phyloP scores from a whole-genome alignment of 2,113 vertebrate species.

The Ictidomys tridecemlineatus region DNA sequence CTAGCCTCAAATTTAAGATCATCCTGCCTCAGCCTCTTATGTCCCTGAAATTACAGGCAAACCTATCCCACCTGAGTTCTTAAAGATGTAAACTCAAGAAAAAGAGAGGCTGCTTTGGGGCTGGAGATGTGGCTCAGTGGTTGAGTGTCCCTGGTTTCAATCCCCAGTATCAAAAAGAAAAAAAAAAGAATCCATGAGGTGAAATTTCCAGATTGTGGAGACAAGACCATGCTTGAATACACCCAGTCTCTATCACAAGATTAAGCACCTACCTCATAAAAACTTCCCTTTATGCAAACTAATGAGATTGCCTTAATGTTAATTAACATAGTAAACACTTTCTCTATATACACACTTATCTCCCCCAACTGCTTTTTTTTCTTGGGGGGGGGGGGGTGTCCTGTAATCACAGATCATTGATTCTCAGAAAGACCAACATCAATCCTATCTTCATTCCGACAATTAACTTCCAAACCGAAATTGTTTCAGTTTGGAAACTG shows the following conservation, averaged over 20 bases:
- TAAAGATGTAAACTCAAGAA: conserved; percentile 51
- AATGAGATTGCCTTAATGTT: conserved; percentile 18
- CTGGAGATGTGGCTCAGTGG: no score
- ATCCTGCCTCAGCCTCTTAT: no score
- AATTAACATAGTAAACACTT: conserved; percentile 71
- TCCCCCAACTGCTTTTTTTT: neutral
- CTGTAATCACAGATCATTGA: conserved; percentile 28
- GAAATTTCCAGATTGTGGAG: neutral
- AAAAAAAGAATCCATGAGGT: neutral
- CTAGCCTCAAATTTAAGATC: no score
- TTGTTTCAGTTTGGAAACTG: conserved; percentile 47
- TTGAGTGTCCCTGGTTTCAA: no score
- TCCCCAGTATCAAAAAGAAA: no score
- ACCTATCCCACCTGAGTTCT: neutral
- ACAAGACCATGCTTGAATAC: conserved; percentile 62
- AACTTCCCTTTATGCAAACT: conserved; percentile 64
- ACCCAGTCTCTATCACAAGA: neutral
- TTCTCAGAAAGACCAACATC: conserved; percentile 17
- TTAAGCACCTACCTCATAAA: conserved; percentile 60
- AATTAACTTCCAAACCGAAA: conserved; percentile 58
- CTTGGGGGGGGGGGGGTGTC: no score
- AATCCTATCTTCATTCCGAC: conserved; percentile 25
- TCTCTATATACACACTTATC: conserved; percentile 44
- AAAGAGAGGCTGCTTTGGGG: neutral
- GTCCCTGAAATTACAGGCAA: no score